Percentiles rank a stretch among this genome's conserved stretches.
These are phyloP conservation scores for Neogobius melanostomus DNA, from an alignment of 2,113 vertebrate genomes.

Conservation along the genomic window DNA sequence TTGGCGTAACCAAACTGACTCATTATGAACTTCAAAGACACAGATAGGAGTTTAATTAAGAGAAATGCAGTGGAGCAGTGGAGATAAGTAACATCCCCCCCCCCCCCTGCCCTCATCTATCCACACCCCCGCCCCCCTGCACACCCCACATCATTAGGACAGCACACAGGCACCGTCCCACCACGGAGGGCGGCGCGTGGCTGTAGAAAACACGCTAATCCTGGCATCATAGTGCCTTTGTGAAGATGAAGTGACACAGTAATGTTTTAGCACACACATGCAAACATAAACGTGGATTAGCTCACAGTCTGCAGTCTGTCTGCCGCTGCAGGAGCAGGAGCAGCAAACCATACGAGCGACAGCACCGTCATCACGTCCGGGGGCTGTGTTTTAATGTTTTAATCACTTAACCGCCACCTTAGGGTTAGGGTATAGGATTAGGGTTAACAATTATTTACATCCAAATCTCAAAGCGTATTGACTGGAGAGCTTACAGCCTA, in stretches of 20 bases:
- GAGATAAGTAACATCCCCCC: slow-evolving; percentile 69
- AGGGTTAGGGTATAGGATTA: no score
- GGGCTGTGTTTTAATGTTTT: no score
- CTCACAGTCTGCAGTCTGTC: slow-evolving; percentile 13
- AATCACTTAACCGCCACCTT: no score
- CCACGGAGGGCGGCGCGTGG: slow-evolving; percentile 38
- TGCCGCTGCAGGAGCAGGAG: slow-evolving; percentile 15
- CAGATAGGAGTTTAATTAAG: slow-evolving; percentile 85
- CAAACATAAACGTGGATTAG: slow-evolving; percentile 56
- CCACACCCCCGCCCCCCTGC: neutral
- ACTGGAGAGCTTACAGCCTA: no score
- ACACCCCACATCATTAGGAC: slow-evolving; percentile 67
- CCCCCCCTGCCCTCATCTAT: slow-evolving; percentile 15
- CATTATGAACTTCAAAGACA: slow-evolving; percentile 84
- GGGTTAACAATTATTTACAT: no score
- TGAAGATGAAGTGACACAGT: slow-evolving; percentile 59
- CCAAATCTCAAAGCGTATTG: no score
- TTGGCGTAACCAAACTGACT: slow-evolving; percentile 76
- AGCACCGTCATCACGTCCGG: no score
- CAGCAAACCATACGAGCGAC: neutral
- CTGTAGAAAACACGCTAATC: slow-evolving; percentile 53
- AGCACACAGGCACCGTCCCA: slow-evolving; percentile 38
- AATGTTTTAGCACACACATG: slow-evolving; percentile 49
- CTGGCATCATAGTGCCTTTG: slow-evolving; percentile 59
- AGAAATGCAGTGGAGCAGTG: slow-evolving; percentile 71